Percentiles rank a stretch among this genome's conserved stretches.
Evolutionary conservation across 2,797 vertebrate species (phyloP).

Genomic region (Peromyscus aztecus): DNA sequence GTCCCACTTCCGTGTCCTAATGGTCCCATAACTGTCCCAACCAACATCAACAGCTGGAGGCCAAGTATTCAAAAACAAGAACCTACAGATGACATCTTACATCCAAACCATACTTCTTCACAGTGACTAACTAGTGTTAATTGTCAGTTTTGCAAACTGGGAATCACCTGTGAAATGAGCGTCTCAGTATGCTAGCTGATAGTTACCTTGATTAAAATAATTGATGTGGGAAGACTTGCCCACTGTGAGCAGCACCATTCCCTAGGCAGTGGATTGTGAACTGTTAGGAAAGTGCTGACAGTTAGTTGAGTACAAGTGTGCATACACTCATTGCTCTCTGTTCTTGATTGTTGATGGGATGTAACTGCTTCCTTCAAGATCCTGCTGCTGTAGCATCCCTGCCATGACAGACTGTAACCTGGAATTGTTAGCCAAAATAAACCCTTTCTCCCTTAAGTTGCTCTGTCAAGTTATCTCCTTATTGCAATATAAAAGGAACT

Average conservation of each 20-base stretch:
- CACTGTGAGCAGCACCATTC: not conserved
- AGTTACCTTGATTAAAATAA: not conserved
- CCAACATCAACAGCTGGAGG: not conserved
- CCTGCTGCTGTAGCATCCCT: not conserved
- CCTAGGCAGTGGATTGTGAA: not conserved
- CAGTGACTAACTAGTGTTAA: not conserved
- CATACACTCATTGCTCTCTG: not conserved
- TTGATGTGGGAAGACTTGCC: not conserved
- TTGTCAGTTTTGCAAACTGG: not conserved
- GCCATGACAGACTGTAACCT: not conserved
- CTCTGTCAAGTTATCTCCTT: not conserved
- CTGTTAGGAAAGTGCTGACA: not conserved
- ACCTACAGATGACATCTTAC: not conserved
- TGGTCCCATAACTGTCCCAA: not conserved
- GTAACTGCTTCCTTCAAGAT: not conserved
- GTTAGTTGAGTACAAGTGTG: not conserved
- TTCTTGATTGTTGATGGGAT: not conserved
- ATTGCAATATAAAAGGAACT: not conserved
- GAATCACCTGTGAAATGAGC: not conserved
- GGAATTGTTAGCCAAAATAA: not conserved
- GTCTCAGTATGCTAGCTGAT: not conserved
- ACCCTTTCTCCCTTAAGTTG: not conserved
- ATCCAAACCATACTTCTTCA: not conserved
- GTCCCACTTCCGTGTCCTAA: not conserved
- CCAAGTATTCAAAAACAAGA: not conserved